phyloP scores from a whole-genome alignment of 1,140 invertebrate species.

The Myzus persicae region DNA sequence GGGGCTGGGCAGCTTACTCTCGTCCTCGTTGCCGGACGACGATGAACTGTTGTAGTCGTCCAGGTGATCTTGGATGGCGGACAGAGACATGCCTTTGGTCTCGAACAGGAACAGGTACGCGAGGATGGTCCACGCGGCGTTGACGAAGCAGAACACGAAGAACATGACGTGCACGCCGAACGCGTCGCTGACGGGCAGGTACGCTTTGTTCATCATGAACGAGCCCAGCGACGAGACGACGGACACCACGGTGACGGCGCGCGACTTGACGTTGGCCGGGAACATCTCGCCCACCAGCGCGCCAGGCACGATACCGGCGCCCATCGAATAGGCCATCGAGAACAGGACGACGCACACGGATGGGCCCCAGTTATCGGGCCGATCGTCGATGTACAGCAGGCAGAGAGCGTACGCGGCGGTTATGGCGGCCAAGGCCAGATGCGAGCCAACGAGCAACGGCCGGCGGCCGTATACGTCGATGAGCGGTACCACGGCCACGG shows the following conservation, averaged over 20 bases:
- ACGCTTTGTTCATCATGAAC: slow-evolving; percentile 61
- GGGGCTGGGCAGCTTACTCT: too few species aligned
- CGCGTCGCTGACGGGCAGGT: slow-evolving; percentile 52
- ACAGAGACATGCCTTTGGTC: slow-evolving; percentile 82
- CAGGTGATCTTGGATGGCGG: slow-evolving; percentile 77
- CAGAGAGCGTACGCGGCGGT: slow-evolving; percentile 37
- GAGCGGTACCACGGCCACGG: slow-evolving; percentile 65
- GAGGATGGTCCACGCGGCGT: slow-evolving; percentile 68
- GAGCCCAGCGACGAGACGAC: slow-evolving; percentile 60
- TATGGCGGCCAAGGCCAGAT: slow-evolving; percentile 20
- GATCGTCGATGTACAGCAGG: slow-evolving; percentile 27
- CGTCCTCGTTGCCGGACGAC: background rate
- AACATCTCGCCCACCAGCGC: slow-evolving; percentile 62
- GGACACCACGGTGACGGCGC: slow-evolving; percentile 61
- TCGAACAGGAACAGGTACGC: slow-evolving; percentile 66
- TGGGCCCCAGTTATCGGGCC: slow-evolving; percentile 51
- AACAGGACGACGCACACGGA: slow-evolving; percentile 59
- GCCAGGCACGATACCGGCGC: slow-evolving; percentile 61
- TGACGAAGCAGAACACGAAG: slow-evolving; percentile 59
- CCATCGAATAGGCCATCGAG: slow-evolving; percentile 60
- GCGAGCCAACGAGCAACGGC: slow-evolving; percentile 68
- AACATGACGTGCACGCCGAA: slow-evolving; percentile 61
- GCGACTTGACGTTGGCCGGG: slow-evolving; percentile 62
- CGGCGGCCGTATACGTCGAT: slow-evolving; percentile 67
- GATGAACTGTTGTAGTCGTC: slow-evolving; percentile 61